Percentiles rank a stretch among this genome's conserved stretches.
phyloP scores from a whole-genome alignment of 2,797 vertebrate species.

The Hozukius guyotensis region DNA sequence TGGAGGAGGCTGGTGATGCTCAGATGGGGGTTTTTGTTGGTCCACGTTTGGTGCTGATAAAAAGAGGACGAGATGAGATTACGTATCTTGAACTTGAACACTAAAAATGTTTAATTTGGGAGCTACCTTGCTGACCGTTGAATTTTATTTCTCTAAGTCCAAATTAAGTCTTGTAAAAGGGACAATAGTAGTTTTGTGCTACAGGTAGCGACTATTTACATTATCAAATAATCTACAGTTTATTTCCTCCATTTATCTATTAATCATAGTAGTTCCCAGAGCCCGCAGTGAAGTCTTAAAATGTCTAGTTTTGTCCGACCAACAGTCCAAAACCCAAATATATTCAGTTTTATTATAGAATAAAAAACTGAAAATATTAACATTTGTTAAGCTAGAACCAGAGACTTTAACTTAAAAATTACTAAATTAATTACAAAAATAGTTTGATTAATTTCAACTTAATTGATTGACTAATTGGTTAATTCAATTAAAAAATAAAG shows the following conservation, averaged over 20 bases:
- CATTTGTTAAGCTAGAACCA: neutral
- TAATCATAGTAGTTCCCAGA: neutral
- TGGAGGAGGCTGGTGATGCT: constrained; percentile 14
- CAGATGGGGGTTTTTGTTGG: neutral
- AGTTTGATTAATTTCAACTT: neutral
- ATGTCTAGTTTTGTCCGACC: neutral
- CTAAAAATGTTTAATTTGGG: neutral
- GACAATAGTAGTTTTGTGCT: neutral
- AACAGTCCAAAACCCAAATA: neutral
- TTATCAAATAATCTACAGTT: neutral
- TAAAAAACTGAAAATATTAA: neutral
- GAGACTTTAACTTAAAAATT: neutral
- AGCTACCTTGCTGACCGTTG: neutral
- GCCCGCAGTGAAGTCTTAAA: neutral
- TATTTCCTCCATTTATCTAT: neutral
- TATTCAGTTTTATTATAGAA: neutral
- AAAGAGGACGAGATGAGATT: neutral
- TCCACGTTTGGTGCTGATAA: constrained; percentile 27
- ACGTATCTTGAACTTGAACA: neutral
- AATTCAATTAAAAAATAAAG: neutral
- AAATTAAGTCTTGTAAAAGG: neutral
- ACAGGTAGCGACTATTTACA: neutral
- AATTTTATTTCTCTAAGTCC: neutral
- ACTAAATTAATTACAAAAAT: neutral
- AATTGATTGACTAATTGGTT: neutral